Conservation (phyloP, 2,113 vertebrate species). For the Archocentrus centrarchus region DNA sequence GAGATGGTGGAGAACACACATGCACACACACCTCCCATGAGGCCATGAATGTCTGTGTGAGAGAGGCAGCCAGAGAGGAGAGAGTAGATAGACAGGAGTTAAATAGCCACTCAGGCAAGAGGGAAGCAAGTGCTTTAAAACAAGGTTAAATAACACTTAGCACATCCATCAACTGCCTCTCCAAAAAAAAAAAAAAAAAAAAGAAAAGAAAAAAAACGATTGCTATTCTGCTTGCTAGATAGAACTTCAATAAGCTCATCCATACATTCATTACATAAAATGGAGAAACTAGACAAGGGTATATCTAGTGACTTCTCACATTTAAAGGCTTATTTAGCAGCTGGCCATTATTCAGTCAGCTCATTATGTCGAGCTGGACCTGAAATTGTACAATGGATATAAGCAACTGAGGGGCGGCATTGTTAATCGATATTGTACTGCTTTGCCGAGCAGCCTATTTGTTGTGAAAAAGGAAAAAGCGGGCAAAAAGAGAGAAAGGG, state of each 20-base stretch:
- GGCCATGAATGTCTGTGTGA: conserved; percentile 46
- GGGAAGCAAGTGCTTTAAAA: conserved; percentile 81
- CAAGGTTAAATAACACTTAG: conserved; percentile 84
- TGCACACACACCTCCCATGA: conserved; percentile 52
- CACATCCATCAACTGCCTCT: conserved; percentile 78
- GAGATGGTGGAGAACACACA: conserved; percentile 34
- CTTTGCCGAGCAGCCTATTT: conserved; percentile 56
- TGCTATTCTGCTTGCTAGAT: conserved; percentile 52
- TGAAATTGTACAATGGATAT: conserved; percentile 35
- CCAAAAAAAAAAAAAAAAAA: conserved; percentile 44
- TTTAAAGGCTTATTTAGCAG: conserved; percentile 67
- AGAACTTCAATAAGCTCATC: conserved; percentile 61
- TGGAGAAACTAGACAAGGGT: conserved; percentile 28
- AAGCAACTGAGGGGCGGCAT: conserved; percentile 51
- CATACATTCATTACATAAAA: conserved; percentile 68
- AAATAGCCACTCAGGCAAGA: conserved; percentile 80
- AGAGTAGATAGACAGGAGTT: conserved; percentile 75
- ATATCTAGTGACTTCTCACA: conserved; percentile 52
- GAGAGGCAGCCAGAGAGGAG: conserved; percentile 57
- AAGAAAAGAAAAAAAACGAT: conserved; percentile 46
- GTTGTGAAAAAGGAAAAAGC: conserved; percentile 49
- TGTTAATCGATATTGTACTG: conserved; percentile 71
- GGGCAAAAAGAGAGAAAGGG: conserved; percentile 9
- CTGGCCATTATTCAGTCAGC: conserved; percentile 66
- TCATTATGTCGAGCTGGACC: conserved; percentile 64